Evolutionary conservation across 2,797 vertebrate genomes (phyloP).

Genomic region (Clarias fuscus): DNA sequence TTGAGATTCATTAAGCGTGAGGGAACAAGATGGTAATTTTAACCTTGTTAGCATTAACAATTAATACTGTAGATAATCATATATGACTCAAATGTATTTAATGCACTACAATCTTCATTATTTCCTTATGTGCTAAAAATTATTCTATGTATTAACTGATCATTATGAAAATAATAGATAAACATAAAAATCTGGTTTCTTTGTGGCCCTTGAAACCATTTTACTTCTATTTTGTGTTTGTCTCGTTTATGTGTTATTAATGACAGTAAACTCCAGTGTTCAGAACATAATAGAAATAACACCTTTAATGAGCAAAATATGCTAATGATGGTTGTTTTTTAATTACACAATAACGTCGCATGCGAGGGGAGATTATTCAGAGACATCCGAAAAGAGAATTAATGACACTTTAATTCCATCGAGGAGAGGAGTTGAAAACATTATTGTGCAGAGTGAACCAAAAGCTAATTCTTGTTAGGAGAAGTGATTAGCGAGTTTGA

Average conservation of each 20-base stretch:
- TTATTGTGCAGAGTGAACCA: slow-evolving; percentile 66
- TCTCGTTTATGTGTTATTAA: slow-evolving; percentile 5
- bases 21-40: not conserved
- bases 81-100: not conserved
- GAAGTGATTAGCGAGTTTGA: slow-evolving; percentile 78
- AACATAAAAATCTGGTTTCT: not conserved
- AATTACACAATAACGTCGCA: slow-evolving; percentile 56
- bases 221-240: not conserved
- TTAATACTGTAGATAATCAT: too few species aligned
- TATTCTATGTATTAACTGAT: not conserved
- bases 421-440: slow-evolving; percentile 59
- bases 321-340: slow-evolving; percentile 56
- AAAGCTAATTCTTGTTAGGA: slow-evolving; percentile 71
- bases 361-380: slow-evolving; percentile 63
- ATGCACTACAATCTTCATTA: not conserved
- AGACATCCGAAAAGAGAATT: slow-evolving; percentile 59
- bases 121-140: not conserved
- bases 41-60: not conserved
- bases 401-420: slow-evolving; percentile 68
- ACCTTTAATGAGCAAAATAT: slow-evolving; percentile 52
- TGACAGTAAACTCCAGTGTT: slow-evolving; percentile 20
- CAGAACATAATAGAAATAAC: slow-evolving; percentile 42
- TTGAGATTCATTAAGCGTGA: not conserved
- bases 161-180: not conserved
- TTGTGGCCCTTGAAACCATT: not conserved